Evolutionary conservation across 1,140 invertebrate genomes (phyloP), one percentile per base, ranked within the genome.

Genomic region (Cardiocondyla obscurior): DNA sequence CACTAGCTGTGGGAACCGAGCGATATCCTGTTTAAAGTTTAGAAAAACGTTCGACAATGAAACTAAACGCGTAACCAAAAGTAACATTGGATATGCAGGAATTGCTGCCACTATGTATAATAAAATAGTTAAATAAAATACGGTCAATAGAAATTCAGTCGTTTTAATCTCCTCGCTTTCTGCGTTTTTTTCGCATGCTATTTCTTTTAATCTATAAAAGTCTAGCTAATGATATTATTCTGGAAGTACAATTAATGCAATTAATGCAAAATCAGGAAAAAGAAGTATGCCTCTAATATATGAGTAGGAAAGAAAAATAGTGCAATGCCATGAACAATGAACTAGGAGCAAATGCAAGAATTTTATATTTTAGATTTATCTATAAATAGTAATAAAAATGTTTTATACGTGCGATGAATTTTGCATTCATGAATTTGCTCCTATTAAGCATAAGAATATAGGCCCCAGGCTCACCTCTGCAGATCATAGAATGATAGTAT

Each of bases 1-100:
- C 96, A 94, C 95, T 95, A 94, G 95, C 96, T 96, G 93, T 93
- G 92, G 93, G 93, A 94, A 94, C 92, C 93, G 92, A 94, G 92
- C 90, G 93, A 94, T 94, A 94, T 90, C 93, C 93, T 94, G 93
- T 90, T 93, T 94, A 93, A 93, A 92, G 89, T 92, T 92, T 91
- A 91, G 85, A 92, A 90, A 92, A 81, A 92, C 72, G 72, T 89
- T 79, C 73, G 79, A 85, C 85, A 79, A 84, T 85, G 65, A 84
- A 90, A 88, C 12, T 30, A 90, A 84, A 84, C 65, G 73, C 55
- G 33, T 30, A 87, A 89, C 57, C 46, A 51, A 79, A 82, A 49
- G 6, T 28, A 85, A 82, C 42, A 16, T 64, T 22, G 30, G 46
- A n/a, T 79, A 51, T 72, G 65, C 84, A 19, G 16, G 10, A 44